phyloP scores from a whole-genome alignment of 1,140 invertebrate genomes.

The Sminthurides bifidus region DNA sequence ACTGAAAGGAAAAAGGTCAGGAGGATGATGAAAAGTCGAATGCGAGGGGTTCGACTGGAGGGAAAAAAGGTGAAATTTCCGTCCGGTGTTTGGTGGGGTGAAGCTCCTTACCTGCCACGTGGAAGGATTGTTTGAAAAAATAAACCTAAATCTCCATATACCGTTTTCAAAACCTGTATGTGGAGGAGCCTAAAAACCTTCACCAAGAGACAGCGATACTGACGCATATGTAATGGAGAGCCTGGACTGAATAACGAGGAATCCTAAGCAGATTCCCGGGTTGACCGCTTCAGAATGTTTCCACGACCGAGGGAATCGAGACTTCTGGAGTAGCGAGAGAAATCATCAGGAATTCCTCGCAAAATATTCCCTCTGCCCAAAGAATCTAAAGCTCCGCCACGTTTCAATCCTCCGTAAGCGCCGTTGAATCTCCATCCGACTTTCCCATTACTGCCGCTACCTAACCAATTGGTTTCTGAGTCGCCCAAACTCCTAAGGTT shows the following conservation, averaged over 20 bases:
- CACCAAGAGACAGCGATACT: no score
- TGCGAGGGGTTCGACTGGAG: no score
- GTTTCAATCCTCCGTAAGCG: conserved; percentile 1
- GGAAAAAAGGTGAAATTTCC: no score
- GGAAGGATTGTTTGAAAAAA: no score
- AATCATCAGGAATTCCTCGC: conserved; percentile 36
- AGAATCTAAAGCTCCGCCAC: conserved; percentile 18
- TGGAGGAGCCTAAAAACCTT: no score
- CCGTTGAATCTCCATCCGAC: conserved; percentile 16
- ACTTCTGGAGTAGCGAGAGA: conserved; percentile 23
- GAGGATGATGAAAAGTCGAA: no score
- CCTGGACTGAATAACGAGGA: no score
- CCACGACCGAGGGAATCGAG: conserved; percentile 33
- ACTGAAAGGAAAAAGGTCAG: no score
- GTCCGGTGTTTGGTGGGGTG: no score
- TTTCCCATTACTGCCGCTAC: conserved; percentile 7
- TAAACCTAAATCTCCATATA: no score
- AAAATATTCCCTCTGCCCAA: conserved; percentile 27
- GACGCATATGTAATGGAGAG: neutral
- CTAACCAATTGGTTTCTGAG: neutral
- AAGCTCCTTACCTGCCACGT: no score
- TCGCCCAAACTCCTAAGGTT: conserved; percentile 18
- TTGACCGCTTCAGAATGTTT: conserved; percentile 30
- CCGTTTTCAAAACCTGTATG: no score
- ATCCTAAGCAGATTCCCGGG: conserved; percentile 2